These are phyloP conservation scores for Lonchura striata DNA, from an alignment of 2,113 vertebrate species.

Conservation along the genomic window DNA sequence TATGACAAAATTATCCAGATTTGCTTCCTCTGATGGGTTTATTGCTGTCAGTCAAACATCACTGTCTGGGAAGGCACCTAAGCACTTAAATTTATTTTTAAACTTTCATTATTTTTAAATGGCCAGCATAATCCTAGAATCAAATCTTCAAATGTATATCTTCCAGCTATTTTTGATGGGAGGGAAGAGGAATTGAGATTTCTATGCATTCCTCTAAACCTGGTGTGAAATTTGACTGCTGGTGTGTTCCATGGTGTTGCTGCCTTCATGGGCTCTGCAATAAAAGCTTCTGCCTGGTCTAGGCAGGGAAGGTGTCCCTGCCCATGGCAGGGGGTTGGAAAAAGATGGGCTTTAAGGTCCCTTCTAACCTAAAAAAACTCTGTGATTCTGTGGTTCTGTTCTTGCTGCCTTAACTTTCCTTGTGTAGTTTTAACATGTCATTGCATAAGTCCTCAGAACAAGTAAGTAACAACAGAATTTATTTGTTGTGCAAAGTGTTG, in stretches of 20 bases:
- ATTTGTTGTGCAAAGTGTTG: not conserved
- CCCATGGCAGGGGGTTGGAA: not conserved
- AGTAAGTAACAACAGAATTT: not conserved
- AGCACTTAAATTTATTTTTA: not conserved
- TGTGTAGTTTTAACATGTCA: not conserved
- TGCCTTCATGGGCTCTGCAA: not conserved
- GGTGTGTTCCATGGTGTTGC: not conserved
- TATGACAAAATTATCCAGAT: slow-evolving; percentile 27
- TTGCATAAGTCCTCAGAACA: not conserved
- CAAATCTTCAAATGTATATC: not conserved
- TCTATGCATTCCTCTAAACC: not conserved
- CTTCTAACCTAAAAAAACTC: not conserved
- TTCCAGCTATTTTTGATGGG: not conserved
- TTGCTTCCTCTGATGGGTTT: slow-evolving; percentile 15
- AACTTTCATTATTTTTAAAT: not conserved
- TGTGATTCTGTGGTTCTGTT: not conserved
- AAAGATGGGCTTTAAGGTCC: not conserved
- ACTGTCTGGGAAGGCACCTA: not conserved
- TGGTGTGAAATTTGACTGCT: not conserved
- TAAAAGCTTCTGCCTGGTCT: not conserved
- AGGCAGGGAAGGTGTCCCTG: not conserved
- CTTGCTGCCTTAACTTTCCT: not conserved
- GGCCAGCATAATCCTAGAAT: slow-evolving; percentile 1
- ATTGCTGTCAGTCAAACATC: not conserved
- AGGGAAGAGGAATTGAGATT: not conserved